Percentiles rank a stretch among this genome's conserved stretches.
Conservation (phyloP, 2,888 invertebrate genomes). For the Hartigia nigra region DNA sequence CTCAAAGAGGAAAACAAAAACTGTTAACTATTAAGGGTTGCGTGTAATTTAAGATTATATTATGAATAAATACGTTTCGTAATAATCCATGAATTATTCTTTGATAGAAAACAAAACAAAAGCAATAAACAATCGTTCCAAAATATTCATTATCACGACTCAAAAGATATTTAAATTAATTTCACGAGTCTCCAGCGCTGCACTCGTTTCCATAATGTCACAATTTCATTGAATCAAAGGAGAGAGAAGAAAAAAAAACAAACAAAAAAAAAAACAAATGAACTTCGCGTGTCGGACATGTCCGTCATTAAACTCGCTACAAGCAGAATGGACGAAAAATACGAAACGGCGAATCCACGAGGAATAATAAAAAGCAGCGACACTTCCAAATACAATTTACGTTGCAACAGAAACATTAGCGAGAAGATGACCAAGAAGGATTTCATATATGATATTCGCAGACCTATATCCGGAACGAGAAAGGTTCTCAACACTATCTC, state of each 20-base stretch:
- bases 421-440: constrained; percentile 56
- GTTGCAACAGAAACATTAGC: constrained; percentile 51
- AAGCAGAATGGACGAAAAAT: constrained; percentile 3
- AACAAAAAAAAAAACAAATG: neutral
- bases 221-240: neutral
- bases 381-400: constrained; percentile 50
- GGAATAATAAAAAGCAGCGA: constrained; percentile 31
- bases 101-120: neutral
- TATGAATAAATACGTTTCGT: constrained; percentile 52
- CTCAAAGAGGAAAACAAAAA: constrained; percentile 19
- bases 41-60: constrained; percentile 47
- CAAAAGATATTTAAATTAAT: too few species aligned
- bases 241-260: too few species aligned
- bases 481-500: constrained; percentile 30
- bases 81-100: constrained; percentile 25
- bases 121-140: too few species aligned
- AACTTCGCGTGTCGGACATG: neutral
- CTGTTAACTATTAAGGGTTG: constrained; percentile 33
- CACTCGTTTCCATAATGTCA: neutral
- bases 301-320: neutral
- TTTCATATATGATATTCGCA: constrained; percentile 51
- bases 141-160: too few species aligned
- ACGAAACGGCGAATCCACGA: constrained; percentile 19
- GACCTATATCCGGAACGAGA: constrained; percentile 29
- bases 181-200: neutral